phyloP scores from a whole-genome alignment of 2,797 vertebrate species.

The Sparus aurata region DNA sequence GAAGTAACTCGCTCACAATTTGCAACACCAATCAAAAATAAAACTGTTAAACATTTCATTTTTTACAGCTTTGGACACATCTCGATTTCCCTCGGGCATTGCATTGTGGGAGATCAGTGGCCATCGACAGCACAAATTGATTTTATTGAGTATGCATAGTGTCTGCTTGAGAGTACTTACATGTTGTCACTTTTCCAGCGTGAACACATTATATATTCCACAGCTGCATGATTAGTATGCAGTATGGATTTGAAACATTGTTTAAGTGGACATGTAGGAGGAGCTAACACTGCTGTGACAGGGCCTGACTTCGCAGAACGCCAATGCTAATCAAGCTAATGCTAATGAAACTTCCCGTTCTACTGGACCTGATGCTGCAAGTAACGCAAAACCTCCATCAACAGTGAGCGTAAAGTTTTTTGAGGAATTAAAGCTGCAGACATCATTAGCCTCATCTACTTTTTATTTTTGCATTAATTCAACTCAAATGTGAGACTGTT shows the following conservation, averaged over 20 bases:
- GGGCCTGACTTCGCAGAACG: neutral
- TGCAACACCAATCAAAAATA: neutral
- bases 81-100: neutral
- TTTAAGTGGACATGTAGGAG: neutral
- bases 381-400: neutral
- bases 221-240: conserved; percentile 1
- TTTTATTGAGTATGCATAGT: neutral
- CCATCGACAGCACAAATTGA: neutral
- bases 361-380: neutral
- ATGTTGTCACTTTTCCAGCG: conserved; percentile 5
- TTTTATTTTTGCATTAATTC: neutral
- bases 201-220: conserved; percentile 19
- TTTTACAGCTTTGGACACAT: neutral
- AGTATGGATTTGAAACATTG: conserved; percentile 1
- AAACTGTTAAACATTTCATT: neutral
- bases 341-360: neutral
- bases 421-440: neutral
- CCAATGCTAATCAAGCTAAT: too few relatives aligned
- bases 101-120: neutral
- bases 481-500: neutral
- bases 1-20: neutral
- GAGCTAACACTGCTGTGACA: neutral
- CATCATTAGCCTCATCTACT: too few relatives aligned
- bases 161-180: neutral
- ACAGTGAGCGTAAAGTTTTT: neutral